Evolutionary conservation across 2,797 vertebrate genomes (phyloP), one percentile per base, ranked within the genome.

Genomic region (Sitta carolinensis): DNA sequence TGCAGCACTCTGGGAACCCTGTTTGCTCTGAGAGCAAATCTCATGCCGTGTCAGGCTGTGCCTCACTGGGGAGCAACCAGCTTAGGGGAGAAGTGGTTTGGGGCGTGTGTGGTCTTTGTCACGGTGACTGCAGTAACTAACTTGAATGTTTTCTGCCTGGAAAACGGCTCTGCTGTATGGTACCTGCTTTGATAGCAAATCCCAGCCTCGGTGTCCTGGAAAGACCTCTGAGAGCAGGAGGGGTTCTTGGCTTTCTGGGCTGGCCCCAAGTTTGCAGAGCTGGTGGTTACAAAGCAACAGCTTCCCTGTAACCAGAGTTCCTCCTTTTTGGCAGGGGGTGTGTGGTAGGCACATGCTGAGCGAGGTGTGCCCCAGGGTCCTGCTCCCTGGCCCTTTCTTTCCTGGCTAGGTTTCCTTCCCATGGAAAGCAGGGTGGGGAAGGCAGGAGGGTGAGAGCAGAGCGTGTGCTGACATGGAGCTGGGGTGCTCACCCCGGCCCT

Each of bases 281-380:
- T 58, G 68, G 27, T 57, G 58, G 27, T 83, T 40, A 32, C 55
- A 73, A 38, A 67, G 22, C 38, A 89, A 10, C 38, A 19, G 4
- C 47, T 80, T 83, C 17, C 45, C 55, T 72, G 58, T 50, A 34
- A 36, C 16, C 2, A 8, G 43, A n/a, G 21, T 57, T 82, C 38
- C 1, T 36, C 9, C 1, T 26, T n/a, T 0, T 2, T 55, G 61
- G 45, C 1, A 0, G 4, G 48, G 25, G 20, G 19, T 54, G 19
- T 16, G 50, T 16, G 47, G 58, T 21, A 62, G 87, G 67, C 1
- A 3, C 51, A 54, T 30, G 43, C 59, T 87, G 87, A 75, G 75
- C 88, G 86, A 76, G 74, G 32, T 34, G 48, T 0, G 16, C 90
- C 68, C 20, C 45, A 5, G 61, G 75, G n/a, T 88, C 45, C 64